Evolutionary conservation across 2,888 invertebrate species (phyloP).

Genomic region (Eustalomyia histrio): DNA sequence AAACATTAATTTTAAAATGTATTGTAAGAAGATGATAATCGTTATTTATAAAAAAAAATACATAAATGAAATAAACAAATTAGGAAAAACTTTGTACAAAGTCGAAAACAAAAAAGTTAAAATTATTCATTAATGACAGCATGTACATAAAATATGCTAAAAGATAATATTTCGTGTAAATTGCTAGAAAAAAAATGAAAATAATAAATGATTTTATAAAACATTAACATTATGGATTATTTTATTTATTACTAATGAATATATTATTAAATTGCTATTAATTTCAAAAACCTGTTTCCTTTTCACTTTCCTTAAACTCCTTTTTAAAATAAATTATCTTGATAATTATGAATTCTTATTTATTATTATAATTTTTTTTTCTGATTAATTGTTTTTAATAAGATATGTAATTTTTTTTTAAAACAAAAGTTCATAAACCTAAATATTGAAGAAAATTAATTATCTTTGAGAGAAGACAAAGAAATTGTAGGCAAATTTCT

Average conservation of each 20-base stretch:
- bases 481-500: not conserved
- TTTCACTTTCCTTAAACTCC: not conserved
- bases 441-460: slow-evolving; percentile 12
- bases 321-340: slow-evolving; percentile 1
- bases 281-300: not conserved
- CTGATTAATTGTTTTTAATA: not conserved
- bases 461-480: not conserved
- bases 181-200: slow-evolving; percentile 12
- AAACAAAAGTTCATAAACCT: slow-evolving; percentile 5
- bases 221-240: not conserved
- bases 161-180: slow-evolving; percentile 37
- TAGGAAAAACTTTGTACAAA: not conserved
- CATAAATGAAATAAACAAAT: slow-evolving; percentile 1
- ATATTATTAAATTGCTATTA: not conserved
- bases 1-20: slow-evolving; percentile 1
- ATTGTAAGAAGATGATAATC: not conserved
- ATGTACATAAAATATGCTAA: slow-evolving; percentile 34
- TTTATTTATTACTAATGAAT: not conserved
- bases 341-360: not conserved
- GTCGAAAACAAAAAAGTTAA: not conserved
- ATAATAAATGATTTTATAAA: slow-evolving; percentile 21
- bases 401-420: slow-evolving; percentile 2
- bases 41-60: not conserved
- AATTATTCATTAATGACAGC: slow-evolving; percentile 3
- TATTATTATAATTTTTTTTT: not conserved